These are phyloP conservation scores for Cyclopterus lumpus DNA, from an alignment of 2,797 vertebrate genomes.

Conservation along the genomic window DNA sequence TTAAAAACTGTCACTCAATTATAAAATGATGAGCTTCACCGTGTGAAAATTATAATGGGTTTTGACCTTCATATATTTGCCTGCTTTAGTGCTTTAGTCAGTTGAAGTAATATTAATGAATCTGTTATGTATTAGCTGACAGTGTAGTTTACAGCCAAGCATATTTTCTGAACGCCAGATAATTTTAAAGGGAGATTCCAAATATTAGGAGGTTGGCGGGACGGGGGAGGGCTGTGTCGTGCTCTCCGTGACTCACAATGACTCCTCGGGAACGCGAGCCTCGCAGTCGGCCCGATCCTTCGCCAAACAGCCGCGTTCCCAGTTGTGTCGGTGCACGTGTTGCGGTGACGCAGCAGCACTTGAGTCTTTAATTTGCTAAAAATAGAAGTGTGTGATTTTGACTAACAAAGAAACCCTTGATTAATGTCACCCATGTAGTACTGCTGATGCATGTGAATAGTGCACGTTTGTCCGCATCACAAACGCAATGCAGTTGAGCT, in stretches of 20 bases:
- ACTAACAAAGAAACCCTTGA: conserved; percentile 24
- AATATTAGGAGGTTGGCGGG: conserved; percentile 12
- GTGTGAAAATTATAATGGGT: background rate
- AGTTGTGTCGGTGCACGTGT: conserved; percentile 45
- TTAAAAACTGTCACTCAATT: conserved; percentile 46
- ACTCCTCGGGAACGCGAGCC: conserved; percentile 65
- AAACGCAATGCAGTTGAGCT: conserved; percentile 2
- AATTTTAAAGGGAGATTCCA: conserved; percentile 47
- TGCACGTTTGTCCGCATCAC: conserved; percentile 3
- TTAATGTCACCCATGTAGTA: conserved; percentile 5
- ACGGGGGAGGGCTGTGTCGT: conserved; percentile 23
- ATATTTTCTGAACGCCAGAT: conserved; percentile 1
- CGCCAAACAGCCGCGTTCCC: conserved; percentile 19
- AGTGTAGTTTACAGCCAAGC: background rate
- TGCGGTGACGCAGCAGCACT: conserved; percentile 31
- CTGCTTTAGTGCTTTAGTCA: conserved; percentile 2
- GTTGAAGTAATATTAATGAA: background rate
- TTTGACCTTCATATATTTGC: conserved; percentile 27
- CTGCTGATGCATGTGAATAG: conserved; percentile 8
- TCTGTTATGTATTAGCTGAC: background rate
- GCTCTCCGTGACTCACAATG: conserved; percentile 72
- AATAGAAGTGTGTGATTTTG: conserved; percentile 1
- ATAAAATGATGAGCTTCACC: conserved; percentile 3
- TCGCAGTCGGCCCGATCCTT: conserved; percentile 67
- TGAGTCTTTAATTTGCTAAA: conserved; percentile 17